These are phyloP conservation scores for Ormyrus labotus DNA, from an alignment of 2,888 invertebrate species.

Conservation along the genomic window DNA sequence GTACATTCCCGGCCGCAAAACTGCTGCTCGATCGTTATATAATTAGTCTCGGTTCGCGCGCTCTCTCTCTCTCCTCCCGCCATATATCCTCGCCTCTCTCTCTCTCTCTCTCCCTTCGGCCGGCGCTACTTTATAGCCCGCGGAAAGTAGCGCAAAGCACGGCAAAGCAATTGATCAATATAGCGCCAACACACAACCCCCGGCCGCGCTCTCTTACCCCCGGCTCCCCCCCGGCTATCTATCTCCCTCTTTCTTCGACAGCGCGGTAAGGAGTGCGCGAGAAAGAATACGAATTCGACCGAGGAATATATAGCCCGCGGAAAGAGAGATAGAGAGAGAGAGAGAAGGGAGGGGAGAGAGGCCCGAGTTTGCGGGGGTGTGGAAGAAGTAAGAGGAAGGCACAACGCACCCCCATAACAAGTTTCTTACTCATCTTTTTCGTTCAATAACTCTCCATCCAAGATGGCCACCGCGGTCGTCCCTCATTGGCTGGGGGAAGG, in stretches of 20 bases:
- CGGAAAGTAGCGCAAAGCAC: constrained; percentile 74
- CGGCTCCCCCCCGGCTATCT: constrained; percentile 59
- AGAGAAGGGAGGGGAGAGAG: neutral
- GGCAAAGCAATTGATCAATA: constrained; percentile 76
- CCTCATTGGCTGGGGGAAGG: constrained; percentile 75
- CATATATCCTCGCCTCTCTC: neutral
- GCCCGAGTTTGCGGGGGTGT: constrained; percentile 47
- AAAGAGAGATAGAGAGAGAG: constrained; percentile 58
- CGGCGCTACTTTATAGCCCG: constrained; percentile 68
- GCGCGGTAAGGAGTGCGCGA: constrained; percentile 50
- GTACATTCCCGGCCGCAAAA: constrained; percentile 24
- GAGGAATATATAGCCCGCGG: neutral
- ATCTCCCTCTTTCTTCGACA: constrained; percentile 51
- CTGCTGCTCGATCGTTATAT: constrained; percentile 67
- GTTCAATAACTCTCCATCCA: constrained; percentile 77
- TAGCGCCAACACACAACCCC: constrained; percentile 71
- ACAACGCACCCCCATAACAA: constrained; percentile 74
- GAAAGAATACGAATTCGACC: constrained; percentile 30
- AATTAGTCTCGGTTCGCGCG: constrained; percentile 71
- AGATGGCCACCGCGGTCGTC: constrained; percentile 77
- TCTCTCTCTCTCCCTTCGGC: constrained; percentile 14
- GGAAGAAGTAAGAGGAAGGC: constrained; percentile 40
- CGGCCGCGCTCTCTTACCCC: constrained; percentile 68
- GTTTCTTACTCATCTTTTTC: constrained; percentile 77
- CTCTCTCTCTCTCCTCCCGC: constrained; percentile 29